Base-by-base conservation (phyloP, 2,113 vertebrate species). In the Mormyrus iriodes region DNA sequence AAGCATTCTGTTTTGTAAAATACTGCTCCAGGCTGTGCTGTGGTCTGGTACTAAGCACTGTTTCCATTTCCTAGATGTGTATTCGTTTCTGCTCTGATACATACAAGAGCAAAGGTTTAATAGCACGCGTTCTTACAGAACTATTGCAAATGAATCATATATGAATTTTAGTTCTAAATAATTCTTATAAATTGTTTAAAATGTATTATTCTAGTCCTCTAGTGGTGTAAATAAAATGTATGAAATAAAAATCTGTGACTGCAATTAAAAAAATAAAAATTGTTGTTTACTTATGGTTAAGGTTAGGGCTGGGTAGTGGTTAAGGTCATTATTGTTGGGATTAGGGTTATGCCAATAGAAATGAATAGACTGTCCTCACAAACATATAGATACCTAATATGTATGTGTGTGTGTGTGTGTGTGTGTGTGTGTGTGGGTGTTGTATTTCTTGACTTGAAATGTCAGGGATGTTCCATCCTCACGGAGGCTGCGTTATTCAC, bases 1-100 rank as follows among this genome's bases (percentile, higher is more conserved):
- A 90, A 93, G 90, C 92, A 90, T 92, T 94, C 93, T 91, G 93
- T 91, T 89, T 92, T 86, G 53, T 91, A 91, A 91, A 93, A 92
- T 35, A 91, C 61, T 49, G 92, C 95, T 92, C 84, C 89, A 90
- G 93, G 93, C 91, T 85, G 35, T 9, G 90, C 92, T 88, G 86
- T 90, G 87, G 90, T 93, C 91, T 92, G 90, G 76, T 88, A 42
- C 90, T 82, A 87, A 90, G 90, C 87, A 84, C 61, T 19, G 42
- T 85, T 79, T 85, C 52, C 44, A 73, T 91, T 88, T 89, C 61
- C 82, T 90, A 65, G 21, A 90, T 58, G 51, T 92, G 89, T 90
- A 89, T 91, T 91, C 87, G 89, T 86, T 89, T 91, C 90, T 91
- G 88, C 49, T 48, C 76, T 42, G 35, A 89, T 90, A 89, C 89